A percentile compares a stretch with the other conserved stretches of the same genome.
These are phyloP conservation scores for Brotula barbata DNA, from an alignment of 2,797 vertebrate genomes.

Conservation along the genomic window DNA sequence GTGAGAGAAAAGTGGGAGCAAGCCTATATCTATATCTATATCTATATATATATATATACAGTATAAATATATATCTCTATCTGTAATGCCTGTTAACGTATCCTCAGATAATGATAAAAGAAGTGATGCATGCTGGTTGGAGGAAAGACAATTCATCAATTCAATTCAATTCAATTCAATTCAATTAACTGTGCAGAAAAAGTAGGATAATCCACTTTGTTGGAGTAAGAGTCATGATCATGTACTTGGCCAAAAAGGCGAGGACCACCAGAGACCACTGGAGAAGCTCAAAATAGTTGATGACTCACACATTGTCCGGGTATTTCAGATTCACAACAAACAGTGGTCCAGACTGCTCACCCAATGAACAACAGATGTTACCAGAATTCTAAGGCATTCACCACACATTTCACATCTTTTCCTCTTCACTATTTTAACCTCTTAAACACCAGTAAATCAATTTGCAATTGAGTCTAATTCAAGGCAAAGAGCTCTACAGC, in stretches of 20 bases:
- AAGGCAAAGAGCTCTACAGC: slow-evolving; percentile 52
- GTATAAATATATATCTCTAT: slow-evolving; percentile 42
- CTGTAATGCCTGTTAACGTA: slow-evolving; percentile 63
- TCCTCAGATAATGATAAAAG: slow-evolving; percentile 47
- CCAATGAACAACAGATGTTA: background rate
- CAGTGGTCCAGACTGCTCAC: slow-evolving; percentile 3
- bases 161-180: too few species aligned
- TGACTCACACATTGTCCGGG: slow-evolving; percentile 20
- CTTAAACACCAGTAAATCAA: background rate
- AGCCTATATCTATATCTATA: slow-evolving; percentile 18
- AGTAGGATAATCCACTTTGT: slow-evolving; percentile 53
- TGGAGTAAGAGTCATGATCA: slow-evolving; percentile 31
- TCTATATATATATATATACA: too few species aligned
- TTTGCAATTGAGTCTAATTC: slow-evolving; percentile 42
- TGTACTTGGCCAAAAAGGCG: slow-evolving; percentile 44
- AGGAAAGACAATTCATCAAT: slow-evolving; percentile 51
- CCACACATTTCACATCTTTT: background rate
- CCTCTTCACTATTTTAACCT: too few species aligned
- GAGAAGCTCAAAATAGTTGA: slow-evolving; percentile 38
- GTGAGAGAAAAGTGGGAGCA: background rate
- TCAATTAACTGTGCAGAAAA: slow-evolving; percentile 62
- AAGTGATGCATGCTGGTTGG: slow-evolving; percentile 34
- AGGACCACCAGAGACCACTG: slow-evolving; percentile 25
- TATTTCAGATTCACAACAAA: background rate
- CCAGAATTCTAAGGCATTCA: background rate